Evolutionary conservation across 1,140 invertebrate genomes (phyloP).

Genomic region (Panulirus ornatus): DNA sequence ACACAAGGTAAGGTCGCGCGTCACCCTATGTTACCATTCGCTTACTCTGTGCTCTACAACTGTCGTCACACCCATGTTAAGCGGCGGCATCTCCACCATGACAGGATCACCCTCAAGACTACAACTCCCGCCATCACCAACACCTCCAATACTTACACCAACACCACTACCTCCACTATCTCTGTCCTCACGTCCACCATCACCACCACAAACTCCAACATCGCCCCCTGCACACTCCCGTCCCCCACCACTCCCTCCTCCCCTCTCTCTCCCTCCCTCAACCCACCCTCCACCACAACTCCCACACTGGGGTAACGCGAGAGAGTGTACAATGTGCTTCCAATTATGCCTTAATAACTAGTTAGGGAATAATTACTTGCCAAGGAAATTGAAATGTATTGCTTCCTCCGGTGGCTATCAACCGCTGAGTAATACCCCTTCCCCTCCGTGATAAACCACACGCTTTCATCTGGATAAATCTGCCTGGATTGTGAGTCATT

Average conservation of each 20-base stretch:
- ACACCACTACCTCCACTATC: not conserved
- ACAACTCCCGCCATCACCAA: not conserved
- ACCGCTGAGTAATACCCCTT: too few relatives aligned
- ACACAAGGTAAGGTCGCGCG: too few relatives aligned
- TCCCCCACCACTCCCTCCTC: not conserved
- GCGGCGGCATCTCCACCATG: not conserved
- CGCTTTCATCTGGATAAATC: not conserved
- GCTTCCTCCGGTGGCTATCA: slow-evolving; percentile 15
- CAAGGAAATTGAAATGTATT: slow-evolving; percentile 34
- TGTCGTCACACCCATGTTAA: not conserved
- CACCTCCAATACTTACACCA: not conserved
- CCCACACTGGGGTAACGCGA: not conserved
- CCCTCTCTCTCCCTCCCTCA: not conserved
- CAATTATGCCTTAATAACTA: slow-evolving; percentile 32
- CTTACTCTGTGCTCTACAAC: too few relatives aligned
- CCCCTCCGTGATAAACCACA: not conserved
- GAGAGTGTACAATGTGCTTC: slow-evolving; percentile 36
- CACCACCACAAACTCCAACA: not conserved
- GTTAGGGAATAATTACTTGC: slow-evolving; percentile 23
- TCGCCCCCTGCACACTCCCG: not conserved
- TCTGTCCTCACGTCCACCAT: not conserved
- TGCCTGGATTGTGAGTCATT: too few relatives aligned
- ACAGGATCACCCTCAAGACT: not conserved
- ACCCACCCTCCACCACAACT: not conserved
- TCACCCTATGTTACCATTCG: too few relatives aligned